Evolutionary conservation across 2,797 vertebrate species (phyloP), one percentile per base, ranked within the genome.

Genomic region (Hafferia zeledoni): DNA sequence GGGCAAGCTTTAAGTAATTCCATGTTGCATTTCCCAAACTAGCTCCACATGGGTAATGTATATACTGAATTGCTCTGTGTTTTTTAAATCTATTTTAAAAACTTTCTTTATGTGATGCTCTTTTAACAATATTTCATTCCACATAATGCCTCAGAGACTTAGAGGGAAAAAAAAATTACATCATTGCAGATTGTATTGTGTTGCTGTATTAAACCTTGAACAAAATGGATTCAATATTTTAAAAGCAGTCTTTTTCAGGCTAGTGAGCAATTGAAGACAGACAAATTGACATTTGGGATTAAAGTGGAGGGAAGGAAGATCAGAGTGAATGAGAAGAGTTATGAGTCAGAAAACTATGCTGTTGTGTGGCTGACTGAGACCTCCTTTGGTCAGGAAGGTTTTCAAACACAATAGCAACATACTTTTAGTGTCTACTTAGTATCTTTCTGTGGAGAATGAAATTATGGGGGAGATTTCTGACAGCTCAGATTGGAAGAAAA

Each of bases 31-130:
- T 94, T 89, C 79, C 88, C 90, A 95, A 93, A 92, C 47, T 50
- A 87, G 59, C 65, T 95, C 72, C 72, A 68, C 72, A 79, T 91
- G 82, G 82, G 50, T 93, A 87, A 94, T 82, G 83, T 55, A 50
- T 70, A 64, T 55, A 27, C 56, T 94, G 80, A 94, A 86, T 85
- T 83, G 46, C 17, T 87, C 87, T 86, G 90, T 81, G 35, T 50
- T 90, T 90, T 84, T 94, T 27, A 80, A 80, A 67, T 78, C 85
- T 96, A 70, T 96, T 95, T 95, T 52, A 19, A 65, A 92, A 89
- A 30, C 50, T 83, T 89, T 44, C 60, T 93, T 81, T 64, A 56
- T 87, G 46, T 49, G 61, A 86, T 82, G 67, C 46, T 81, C 75
- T 93, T 92, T 76, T 91, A 85, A 88, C 56, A 75, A 55, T 81